phyloP scores from a whole-genome alignment of 2,888 invertebrate genomes.

The Thalpophila matura region DNA sequence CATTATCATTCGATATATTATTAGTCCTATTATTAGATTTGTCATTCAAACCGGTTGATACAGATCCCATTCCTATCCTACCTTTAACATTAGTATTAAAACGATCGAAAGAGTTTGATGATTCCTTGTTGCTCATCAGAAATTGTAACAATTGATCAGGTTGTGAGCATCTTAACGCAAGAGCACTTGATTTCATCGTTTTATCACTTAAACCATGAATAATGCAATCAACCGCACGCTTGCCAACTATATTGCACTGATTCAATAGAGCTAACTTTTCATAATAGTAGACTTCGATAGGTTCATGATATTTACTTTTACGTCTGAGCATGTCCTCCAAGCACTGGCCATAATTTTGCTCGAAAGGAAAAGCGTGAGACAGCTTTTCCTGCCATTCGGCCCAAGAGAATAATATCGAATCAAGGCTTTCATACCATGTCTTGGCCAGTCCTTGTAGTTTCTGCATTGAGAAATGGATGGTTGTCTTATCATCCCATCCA shows the following conservation, averaged over 20 bases:
- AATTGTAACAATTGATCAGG: constrained; percentile 2
- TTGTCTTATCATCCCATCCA: not conserved
- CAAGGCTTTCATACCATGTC: not conserved
- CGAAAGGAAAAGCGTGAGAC: not conserved
- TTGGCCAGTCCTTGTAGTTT: not conserved
- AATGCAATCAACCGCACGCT: constrained; percentile 3
- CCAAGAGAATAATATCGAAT: not conserved
- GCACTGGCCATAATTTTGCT: too few species aligned
- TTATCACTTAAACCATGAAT: not conserved
- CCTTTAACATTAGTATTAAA: not conserved
- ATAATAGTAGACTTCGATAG: not conserved
- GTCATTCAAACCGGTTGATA: not conserved
- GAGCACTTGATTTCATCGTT: not conserved
- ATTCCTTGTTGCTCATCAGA: not conserved
- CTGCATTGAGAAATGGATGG: not conserved
- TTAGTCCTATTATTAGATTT: not conserved
- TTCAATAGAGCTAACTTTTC: not conserved
- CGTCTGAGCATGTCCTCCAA: not conserved
- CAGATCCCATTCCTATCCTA: not conserved
- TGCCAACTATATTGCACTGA: constrained; percentile 1
- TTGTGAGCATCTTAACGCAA: too few species aligned
- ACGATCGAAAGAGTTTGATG: too few species aligned
- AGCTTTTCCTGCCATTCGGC: not conserved
- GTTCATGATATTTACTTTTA: not conserved
- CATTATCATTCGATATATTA: not conserved